Percentiles rank a stretch among this genome's conserved stretches.
Conservation (phyloP, 2,888 invertebrate genomes). For the Drosophila macrospina region DNA sequence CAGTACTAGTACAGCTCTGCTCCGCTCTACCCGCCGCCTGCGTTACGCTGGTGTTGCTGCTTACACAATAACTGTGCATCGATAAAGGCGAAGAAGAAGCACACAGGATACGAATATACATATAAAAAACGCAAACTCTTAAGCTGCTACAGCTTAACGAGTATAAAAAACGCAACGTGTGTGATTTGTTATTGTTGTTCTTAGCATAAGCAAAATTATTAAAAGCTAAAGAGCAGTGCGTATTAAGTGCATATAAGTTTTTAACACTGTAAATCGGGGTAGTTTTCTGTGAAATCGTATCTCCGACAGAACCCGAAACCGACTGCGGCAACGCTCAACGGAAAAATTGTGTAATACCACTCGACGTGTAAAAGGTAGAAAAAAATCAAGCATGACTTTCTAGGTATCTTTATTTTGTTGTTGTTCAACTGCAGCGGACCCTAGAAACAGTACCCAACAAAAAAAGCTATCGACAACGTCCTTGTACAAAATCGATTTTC, state of each 20-base stretch:
- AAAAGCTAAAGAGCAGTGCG: slow-evolving; percentile 45
- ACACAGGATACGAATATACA: slow-evolving; percentile 68
- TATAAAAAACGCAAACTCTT: slow-evolving; percentile 52
- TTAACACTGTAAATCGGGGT: slow-evolving; percentile 68
- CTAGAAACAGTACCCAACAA: slow-evolving; percentile 33
- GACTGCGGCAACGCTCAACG: slow-evolving; percentile 57
- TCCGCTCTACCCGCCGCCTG: slow-evolving; percentile 75
- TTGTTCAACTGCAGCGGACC: slow-evolving; percentile 49
- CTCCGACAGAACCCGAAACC: slow-evolving; percentile 47
- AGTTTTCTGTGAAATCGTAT: slow-evolving; percentile 67
- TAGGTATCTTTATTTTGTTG: slow-evolving; percentile 33
- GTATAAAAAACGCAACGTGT: slow-evolving; percentile 61
- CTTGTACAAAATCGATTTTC: slow-evolving; percentile 84
- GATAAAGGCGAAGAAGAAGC: slow-evolving; percentile 78
- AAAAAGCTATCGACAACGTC: slow-evolving; percentile 66
- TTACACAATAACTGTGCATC: slow-evolving; percentile 83
- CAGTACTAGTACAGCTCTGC: slow-evolving; percentile 76
- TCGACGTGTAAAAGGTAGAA: slow-evolving; percentile 77
- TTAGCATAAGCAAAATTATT: slow-evolving; percentile 13
- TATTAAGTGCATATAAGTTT: slow-evolving; percentile 66
- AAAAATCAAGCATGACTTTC: slow-evolving; percentile 36
- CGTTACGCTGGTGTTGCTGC: slow-evolving; percentile 70
- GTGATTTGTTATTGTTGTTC: slow-evolving; percentile 73
- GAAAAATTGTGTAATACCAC: slow-evolving; percentile 72
- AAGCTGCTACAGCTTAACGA: slow-evolving; percentile 69